Base-by-base conservation (phyloP, 2,888 invertebrate genomes). In the Parascotia fuliginaria region DNA sequence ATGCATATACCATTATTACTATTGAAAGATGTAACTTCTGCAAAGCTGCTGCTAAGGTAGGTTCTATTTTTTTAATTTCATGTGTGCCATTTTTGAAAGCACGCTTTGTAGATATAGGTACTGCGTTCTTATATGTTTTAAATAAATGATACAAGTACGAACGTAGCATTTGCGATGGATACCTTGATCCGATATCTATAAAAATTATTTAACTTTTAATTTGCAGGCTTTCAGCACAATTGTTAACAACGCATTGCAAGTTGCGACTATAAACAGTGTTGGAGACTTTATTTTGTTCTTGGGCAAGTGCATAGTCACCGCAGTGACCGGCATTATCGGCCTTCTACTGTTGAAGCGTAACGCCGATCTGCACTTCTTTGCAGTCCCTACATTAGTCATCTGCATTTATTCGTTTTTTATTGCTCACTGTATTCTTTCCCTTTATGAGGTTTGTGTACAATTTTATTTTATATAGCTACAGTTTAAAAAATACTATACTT, bases 241-340 rank as follows among this genome's bases (percentile, higher is more conserved):
- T 69, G 94, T 96, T 31, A 95, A 94, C 76, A 97, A 98, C 83
- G 96, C 95, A 0, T 84, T 98, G 29, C 96, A 97, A 93, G 96
- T 98, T 60, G 96, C 97, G 0, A 97, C 98, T 0, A 96, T 99
- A 47, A 98, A 98, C 89, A 96, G 97, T 65, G 94, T 98, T 34
- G 98, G 98, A 3, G 98, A 98, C 84, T 98, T 98, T 80, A 96
- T 98, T 55, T 90, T 99, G 37, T 98, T 99, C 81, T 92, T 99
- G 60, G 98, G 97, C 44, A 97, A 97, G 80, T 92, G 92, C 59
- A 92, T 92, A 53, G 97, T 98, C 46, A 97, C 97, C 3, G 96
- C 97, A 0, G 90, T 97, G 3, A 97, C 97, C 0, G 97, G 97
- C 12, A 83, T 80, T 52, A 93, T 97, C 39, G 97, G 96, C 14